Percentiles rank a stretch among this genome's conserved stretches.
Evolutionary conservation across 2,888 invertebrate species (phyloP).

Genomic region (Archaeoteleia sp.): DNA sequence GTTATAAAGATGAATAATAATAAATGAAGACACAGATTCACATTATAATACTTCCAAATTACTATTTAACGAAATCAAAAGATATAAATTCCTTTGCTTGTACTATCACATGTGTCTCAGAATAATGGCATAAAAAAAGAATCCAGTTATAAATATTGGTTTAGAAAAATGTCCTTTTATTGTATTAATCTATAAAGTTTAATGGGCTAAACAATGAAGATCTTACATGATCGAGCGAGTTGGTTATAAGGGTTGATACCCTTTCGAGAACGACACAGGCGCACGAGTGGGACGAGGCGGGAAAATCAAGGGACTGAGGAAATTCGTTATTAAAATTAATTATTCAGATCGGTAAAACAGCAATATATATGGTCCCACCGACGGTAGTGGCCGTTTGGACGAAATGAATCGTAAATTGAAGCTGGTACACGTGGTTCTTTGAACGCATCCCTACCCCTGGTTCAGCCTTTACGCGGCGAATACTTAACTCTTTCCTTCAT

Average conservation of each 20-base stretch:
- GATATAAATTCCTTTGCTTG: too few species aligned
- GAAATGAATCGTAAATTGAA: conserved; percentile 74
- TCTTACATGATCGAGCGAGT: conserved; percentile 20
- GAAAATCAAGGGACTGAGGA: conserved; percentile 53
- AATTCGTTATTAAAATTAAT: conserved; percentile 74
- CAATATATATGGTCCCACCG: conserved; percentile 69
- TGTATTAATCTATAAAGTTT: conserved; percentile 1
- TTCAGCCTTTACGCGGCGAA: conserved; percentile 44
- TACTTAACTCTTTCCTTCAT: conserved; percentile 66
- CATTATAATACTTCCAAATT: too few species aligned
- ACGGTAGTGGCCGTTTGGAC: conserved; percentile 69
- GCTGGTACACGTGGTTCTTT: conserved; percentile 61
- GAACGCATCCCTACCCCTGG: conserved; percentile 58
- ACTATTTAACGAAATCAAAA: too few species aligned
- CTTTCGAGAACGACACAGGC: conserved; percentile 21
- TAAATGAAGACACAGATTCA: too few species aligned
- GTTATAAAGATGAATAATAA: too few species aligned
- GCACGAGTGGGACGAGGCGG: conserved; percentile 17
- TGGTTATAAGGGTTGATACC: conserved; percentile 30
- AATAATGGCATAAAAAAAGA: too few species aligned
- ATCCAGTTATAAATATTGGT: too few species aligned
- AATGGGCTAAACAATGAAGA: conserved; percentile 22
- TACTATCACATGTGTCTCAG: too few species aligned
- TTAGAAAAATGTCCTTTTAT: too few species aligned
- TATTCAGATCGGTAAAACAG: conserved; percentile 73